These are phyloP conservation scores for Brachionus paranguensis DNA, from an alignment of 1,140 invertebrate genomes.

Conservation along the genomic window DNA sequence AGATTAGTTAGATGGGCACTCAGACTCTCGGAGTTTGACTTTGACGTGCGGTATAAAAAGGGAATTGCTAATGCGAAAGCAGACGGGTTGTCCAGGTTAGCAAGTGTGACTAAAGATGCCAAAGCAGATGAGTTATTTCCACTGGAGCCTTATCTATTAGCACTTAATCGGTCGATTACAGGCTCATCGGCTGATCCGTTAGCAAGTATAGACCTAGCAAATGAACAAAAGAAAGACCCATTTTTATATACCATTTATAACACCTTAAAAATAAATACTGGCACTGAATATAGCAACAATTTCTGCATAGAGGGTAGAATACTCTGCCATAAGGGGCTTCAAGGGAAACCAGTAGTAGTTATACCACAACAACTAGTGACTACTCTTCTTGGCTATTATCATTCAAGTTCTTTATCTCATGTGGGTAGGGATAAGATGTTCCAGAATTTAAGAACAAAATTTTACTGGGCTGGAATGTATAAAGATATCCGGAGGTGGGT, in stretches of 20 bases:
- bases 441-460: neutral
- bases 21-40: conserved; percentile 56
- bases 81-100: conserved; percentile 46
- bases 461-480: neutral
- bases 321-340: no score
- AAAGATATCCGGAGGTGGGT: neutral
- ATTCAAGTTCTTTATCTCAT: neutral
- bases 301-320: no score
- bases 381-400: no score
- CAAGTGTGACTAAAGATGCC: no score
- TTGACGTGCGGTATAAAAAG: conserved; percentile 52
- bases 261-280: no score
- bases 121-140: no score
- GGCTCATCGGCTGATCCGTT: neutral
- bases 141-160: neutral
- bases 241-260: neutral
- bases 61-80: conserved; percentile 48
- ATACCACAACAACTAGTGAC: no score
- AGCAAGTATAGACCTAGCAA: neutral
- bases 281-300: no score
- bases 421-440: neutral
- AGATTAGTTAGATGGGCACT: conserved; percentile 55
- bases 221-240: neutral
- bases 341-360: no score
- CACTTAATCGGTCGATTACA: neutral